These are phyloP conservation scores for Hydrozoanthus tunicans DNA, from an alignment of 64 coral and sea anemone species.

Conservation along the genomic window DNA sequence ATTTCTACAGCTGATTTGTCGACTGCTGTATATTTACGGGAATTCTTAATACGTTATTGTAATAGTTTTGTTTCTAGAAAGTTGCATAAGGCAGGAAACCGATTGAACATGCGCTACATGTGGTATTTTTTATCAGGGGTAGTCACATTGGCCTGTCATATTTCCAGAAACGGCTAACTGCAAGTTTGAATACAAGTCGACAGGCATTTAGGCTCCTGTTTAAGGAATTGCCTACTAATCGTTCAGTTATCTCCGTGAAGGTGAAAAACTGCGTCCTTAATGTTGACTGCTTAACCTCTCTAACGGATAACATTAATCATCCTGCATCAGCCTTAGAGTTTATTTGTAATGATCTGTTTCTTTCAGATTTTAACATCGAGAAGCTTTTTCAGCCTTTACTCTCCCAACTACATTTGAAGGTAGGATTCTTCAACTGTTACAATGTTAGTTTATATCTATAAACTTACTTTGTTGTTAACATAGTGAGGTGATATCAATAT, in stretches of 20 bases:
- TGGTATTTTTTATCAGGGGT: background rate
- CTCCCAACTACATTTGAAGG: slow-evolving; percentile 24
- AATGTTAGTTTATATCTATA: background rate
- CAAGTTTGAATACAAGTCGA: slow-evolving; percentile 20
- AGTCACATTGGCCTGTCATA: background rate
- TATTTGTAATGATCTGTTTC: slow-evolving; percentile 11
- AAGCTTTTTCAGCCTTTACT: background rate
- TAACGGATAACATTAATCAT: slow-evolving; percentile 55
- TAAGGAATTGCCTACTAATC: slow-evolving; percentile 30
- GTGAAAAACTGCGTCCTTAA: slow-evolving; percentile 44
- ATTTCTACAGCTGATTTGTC: slow-evolving; percentile 43
- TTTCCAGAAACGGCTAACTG: background rate
- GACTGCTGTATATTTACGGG: slow-evolving; percentile 38
- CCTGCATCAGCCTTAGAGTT: background rate
- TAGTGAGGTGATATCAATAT: slow-evolving; percentile 43
- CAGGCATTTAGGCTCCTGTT: background rate
- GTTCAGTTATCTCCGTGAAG: slow-evolving; percentile 15
- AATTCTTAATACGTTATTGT: slow-evolving; percentile 61
- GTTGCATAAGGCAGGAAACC: slow-evolving; percentile 16
- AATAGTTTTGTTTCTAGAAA: slow-evolving; percentile 50
- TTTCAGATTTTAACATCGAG: slow-evolving; percentile 42
- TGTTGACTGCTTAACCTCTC: slow-evolving; percentile 12
- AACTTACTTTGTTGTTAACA: slow-evolving; percentile 51
- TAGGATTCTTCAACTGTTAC: slow-evolving; percentile 2
- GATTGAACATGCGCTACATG: slow-evolving; percentile 42